Percentiles rank a stretch among this genome's conserved stretches.
phyloP scores from a whole-genome alignment of 2,797 vertebrate genomes.

The Taenioides sp. region DNA sequence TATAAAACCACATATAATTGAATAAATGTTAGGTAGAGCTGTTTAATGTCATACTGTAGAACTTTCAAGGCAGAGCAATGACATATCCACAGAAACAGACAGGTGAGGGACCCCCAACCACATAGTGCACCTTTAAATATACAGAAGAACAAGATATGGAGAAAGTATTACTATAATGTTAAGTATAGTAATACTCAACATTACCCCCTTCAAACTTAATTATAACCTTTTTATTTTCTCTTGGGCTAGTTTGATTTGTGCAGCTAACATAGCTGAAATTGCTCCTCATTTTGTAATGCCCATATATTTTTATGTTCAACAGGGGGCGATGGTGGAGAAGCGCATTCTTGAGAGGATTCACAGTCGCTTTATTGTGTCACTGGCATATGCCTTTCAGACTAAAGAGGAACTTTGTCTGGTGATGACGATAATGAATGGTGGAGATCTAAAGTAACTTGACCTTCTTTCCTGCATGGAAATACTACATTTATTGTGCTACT shows the following conservation, averaged over 20 bases:
- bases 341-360: constrained; percentile 86
- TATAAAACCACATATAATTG: too few relatives aligned
- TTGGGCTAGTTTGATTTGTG: not conserved
- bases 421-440: constrained; percentile 93
- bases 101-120: too few relatives aligned
- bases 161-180: not conserved
- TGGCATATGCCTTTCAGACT: constrained; percentile 88
- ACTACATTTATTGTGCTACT: constrained; percentile 4
- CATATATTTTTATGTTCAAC: constrained; percentile 30
- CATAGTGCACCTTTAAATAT: too few relatives aligned
- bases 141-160: not conserved
- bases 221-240: constrained; percentile 62
- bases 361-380: constrained; percentile 86
- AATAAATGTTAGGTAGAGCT: too few relatives aligned
- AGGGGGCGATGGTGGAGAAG: constrained; percentile 89
- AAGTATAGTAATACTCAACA: too few relatives aligned
- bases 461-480: constrained; percentile 10
- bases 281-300: not conserved
- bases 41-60: too few relatives aligned
- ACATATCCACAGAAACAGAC: too few relatives aligned
- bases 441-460: constrained; percentile 87
- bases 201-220: constrained; percentile 46
- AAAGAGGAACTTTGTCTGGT: constrained; percentile 89
- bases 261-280: not conserved
- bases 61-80: too few relatives aligned